Base-by-base conservation (phyloP, 2,888 invertebrate species). In the Drosophila hamatofila region DNA sequence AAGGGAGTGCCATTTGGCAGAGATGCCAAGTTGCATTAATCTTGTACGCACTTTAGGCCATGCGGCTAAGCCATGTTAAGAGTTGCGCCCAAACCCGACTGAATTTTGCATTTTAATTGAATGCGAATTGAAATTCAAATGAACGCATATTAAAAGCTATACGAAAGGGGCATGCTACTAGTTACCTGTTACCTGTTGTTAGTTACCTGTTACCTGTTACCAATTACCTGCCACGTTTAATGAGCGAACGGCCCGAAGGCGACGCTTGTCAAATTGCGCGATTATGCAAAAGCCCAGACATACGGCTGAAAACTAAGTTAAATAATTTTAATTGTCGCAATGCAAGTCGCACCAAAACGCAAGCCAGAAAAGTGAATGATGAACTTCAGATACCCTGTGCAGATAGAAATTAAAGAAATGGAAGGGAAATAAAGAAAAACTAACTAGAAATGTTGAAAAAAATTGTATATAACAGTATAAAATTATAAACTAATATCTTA, bases 261-360 rank as follows among this genome's bases (percentile, higher is more conserved):
- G 58, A 59, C 56, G 51, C 48, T 75, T 78, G 89, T 84, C 89
- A 89, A 89, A 90, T 88, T 73, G 85, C 65, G 25, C 30, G 69
- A 84, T 90, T 88, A 88, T 88, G 82, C 82, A 75, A 75, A 67
- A 61, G 63, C 27, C 37, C 52, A 57, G 25, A 44, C 55, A 54
- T 14, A 56, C 25, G 37, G 21, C 12, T 27, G 49, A 49, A 69
- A 59, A 33, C 39, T 51, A 46, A 57, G 55, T 57, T 60, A 66
- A 69, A 67, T 62, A 57, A 76, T 63, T 76, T 81, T 86, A 86
- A 88, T 76, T 88, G 81, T 79, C 81, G 84, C 73, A 54, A 56
- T 33, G 52, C 27, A 64, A 49, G 25, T 14, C 23, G 25, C 30
- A 33, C n/a, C 7, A 14, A 2, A 23, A 3, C 16, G 21, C 0